Evolutionary conservation across 2,888 invertebrate species (phyloP), one percentile per base, ranked within the genome.

Genomic region (Acrobeloides nanus): DNA sequence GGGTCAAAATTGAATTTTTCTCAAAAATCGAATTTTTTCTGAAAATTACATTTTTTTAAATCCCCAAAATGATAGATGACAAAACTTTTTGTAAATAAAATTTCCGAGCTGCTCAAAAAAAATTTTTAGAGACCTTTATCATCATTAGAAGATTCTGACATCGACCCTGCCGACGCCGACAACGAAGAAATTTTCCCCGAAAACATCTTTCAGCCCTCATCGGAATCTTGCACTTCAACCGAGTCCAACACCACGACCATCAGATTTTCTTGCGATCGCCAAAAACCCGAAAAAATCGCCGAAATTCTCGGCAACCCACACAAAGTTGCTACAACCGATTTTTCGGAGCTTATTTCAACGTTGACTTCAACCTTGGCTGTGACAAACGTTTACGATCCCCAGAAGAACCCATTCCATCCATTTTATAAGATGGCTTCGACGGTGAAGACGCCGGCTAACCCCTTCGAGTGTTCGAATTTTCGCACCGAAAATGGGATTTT

Each of bases 321-420:
- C 10, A 39, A 27, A 21, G 49, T 49, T 3, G 49, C 49, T 8
- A 15, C 38, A 8, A 40, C 34, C 5, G 39, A 51, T 25, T 48
- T 49, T 39, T 32, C 38, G 12, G 25, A 21, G 7, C 48, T 49
- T 15, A 29, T 49, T 21, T 24, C 17, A 27, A 24, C 52, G 20
- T 29, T 49, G 21, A 48, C 48, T n/a, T 10, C 15, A 7, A 43
- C 48, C 3, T 18, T 48, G 33, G 31, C 25, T 20, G 33, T 15
- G 7, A 41, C 37, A 5, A 15, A 18, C 6, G 50, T 24, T 15
- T 46, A 48, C 29, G 51, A 51, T 26, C 51, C 37, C 21, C 31
- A 23, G 6, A 57, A 39, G 8, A 53, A 53, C 35, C 53, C 53
- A 2, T 53, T 53, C 27, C 50, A 44, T 18, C 49, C 55, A 10